phyloP scores from a whole-genome alignment of 2,113 vertebrate genomes.

The Scatophagus argus region DNA sequence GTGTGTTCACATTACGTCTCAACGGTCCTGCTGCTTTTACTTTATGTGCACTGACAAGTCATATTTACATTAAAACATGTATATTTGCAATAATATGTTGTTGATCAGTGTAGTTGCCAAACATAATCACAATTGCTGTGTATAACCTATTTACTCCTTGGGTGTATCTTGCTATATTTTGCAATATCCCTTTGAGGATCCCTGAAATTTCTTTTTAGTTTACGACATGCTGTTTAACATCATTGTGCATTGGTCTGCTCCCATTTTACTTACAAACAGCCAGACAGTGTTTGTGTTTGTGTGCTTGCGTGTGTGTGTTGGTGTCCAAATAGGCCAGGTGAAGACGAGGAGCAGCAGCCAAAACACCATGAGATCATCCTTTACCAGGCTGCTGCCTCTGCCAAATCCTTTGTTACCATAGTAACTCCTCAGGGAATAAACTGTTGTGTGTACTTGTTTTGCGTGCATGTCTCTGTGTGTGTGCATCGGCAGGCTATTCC shows the following conservation, averaged over 20 bases:
- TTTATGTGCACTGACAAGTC: background rate
- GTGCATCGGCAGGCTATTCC: background rate
- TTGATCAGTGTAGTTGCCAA: background rate
- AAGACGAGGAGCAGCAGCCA: conserved; percentile 34
- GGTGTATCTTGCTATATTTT: background rate
- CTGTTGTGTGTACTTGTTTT: background rate
- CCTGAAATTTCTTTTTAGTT: no score
- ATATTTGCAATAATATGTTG: background rate
- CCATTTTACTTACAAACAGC: background rate
- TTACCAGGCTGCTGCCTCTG: conserved; percentile 41
- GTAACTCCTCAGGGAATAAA: conserved; percentile 47
- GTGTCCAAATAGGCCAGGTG: conserved; percentile 43
- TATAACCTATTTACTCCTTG: background rate
- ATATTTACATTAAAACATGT: background rate
- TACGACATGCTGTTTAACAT: background rate
- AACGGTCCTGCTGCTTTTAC: background rate
- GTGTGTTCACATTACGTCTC: background rate
- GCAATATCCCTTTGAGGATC: background rate
- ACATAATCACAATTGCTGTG: background rate
- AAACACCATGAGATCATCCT: conserved; percentile 58
- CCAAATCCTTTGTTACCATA: conserved; percentile 60
- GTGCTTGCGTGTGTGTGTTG: background rate
- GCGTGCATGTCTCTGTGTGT: background rate
- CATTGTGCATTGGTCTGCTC: background rate
- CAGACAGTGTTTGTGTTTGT: background rate